These are phyloP conservation scores for Macrophya annulata DNA, from an alignment of 2,888 invertebrate species.

Conservation along the genomic window DNA sequence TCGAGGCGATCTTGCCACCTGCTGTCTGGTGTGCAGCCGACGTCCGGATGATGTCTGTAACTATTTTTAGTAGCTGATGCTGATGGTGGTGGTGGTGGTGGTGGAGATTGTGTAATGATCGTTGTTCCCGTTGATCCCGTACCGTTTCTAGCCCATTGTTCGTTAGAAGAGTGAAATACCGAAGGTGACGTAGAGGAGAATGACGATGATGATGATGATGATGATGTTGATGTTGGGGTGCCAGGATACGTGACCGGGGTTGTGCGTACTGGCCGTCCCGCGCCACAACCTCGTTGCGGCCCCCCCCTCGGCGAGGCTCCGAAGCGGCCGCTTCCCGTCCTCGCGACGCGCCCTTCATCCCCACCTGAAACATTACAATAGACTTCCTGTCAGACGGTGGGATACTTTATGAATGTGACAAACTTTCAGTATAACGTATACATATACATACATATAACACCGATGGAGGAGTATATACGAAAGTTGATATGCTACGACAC, in stretches of 20 bases:
- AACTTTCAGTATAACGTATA: not conserved
- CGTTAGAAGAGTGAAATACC: constrained; percentile 38
- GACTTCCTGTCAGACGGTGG: constrained; percentile 48
- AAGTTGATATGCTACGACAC: too few relatives aligned
- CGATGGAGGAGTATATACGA: not conserved
- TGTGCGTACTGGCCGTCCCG: constrained; percentile 61
- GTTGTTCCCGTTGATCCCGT: constrained; percentile 38
- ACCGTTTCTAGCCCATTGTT: constrained; percentile 49
- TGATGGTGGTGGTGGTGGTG: constrained; percentile 71
- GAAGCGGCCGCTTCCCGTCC: constrained; percentile 78
- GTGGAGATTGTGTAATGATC: constrained; percentile 50
- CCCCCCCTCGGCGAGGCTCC: constrained; percentile 77
- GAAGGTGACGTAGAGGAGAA: constrained; percentile 66
- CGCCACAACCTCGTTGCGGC: constrained; percentile 67
- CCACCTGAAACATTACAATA: constrained; percentile 73
- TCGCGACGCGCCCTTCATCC: constrained; percentile 79
- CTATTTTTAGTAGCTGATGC: constrained; percentile 65
- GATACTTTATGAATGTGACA: not conserved
- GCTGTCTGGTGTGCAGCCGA: constrained; percentile 48
- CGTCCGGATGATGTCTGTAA: constrained; percentile 55
- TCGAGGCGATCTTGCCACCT: constrained; percentile 68
- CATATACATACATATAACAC: not conserved
- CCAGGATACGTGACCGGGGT: constrained; percentile 49
- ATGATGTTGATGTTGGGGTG: constrained; percentile 27
- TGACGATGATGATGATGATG: constrained; percentile 70